phyloP scores from a whole-genome alignment of 92 coral and sea anemone genomes.

The Isaurus tuberculatus region DNA sequence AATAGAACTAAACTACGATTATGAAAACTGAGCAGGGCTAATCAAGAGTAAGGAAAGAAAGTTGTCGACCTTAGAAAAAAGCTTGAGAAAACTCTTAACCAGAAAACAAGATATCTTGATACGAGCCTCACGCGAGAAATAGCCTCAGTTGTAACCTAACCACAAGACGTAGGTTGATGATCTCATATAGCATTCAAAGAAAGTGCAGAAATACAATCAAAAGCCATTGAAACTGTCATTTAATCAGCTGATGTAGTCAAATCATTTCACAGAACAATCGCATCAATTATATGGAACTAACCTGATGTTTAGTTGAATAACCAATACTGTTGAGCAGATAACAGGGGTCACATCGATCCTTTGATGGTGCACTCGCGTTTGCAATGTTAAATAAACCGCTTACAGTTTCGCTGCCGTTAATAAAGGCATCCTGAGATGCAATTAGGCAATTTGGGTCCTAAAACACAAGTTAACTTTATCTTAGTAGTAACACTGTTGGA shows the following conservation, averaged over 20 bases:
- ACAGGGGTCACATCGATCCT: slow-evolving; percentile 63
- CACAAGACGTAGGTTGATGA: no score
- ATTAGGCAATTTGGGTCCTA: slow-evolving; percentile 11
- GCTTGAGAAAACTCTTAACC: no score
- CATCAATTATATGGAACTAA: background rate
- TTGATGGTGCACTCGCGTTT: slow-evolving; percentile 1
- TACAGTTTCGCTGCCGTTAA: background rate
- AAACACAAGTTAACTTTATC: background rate
- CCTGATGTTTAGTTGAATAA: slow-evolving; percentile 58
- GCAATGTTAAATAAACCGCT: background rate
- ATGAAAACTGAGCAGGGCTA: no score
- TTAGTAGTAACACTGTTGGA: background rate
- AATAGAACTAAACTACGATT: no score
- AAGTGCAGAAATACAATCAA: no score
- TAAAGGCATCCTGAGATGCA: background rate
- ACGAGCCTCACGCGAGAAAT: no score
- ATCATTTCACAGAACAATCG: background rate
- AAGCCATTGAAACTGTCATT: background rate
- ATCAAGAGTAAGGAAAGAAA: no score
- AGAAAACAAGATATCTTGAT: no score
- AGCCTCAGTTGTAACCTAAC: no score
- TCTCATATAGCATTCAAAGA: no score
- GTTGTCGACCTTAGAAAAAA: no score
- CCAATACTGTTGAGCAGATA: slow-evolving; percentile 48
- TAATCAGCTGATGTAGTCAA: background rate